Conservation (phyloP, 2,113 vertebrate genomes). For the Atractosteus spatula region DNA sequence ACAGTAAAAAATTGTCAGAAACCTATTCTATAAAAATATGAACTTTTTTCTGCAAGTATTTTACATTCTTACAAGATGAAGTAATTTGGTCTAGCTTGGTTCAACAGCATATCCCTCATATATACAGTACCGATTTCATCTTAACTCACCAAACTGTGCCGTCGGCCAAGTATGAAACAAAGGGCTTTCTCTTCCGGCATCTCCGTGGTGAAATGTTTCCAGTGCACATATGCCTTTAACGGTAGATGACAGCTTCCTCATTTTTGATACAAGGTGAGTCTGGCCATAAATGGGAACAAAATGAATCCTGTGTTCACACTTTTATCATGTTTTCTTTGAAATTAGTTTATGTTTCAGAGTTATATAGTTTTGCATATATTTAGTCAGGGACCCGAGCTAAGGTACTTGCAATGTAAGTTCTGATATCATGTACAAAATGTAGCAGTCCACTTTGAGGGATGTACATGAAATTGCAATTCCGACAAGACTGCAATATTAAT, state of each 20-base stretch:
- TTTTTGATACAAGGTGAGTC: constrained; percentile 66
- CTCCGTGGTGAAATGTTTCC: constrained; percentile 70
- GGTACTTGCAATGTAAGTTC: no score
- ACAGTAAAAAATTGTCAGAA: no score
- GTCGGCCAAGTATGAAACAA: constrained; percentile 86
- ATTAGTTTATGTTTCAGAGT: not conserved
- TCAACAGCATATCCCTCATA: no score
- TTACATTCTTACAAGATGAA: not conserved
- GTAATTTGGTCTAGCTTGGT: not conserved
- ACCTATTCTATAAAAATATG: no score
- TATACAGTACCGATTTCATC: not conserved
- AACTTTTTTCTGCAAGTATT: not conserved
- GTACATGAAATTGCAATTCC: no score
- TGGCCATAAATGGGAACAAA: constrained; percentile 21
- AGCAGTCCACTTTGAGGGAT: no score
- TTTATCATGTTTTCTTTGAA: not conserved
- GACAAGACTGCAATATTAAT: not conserved
- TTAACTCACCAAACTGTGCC: constrained; percentile 75
- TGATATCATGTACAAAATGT: no score
- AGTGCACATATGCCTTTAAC: constrained; percentile 79
- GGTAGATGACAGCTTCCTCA: constrained; percentile 78
- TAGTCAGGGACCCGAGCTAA: no score
- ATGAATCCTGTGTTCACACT: not conserved
- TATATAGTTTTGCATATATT: no score
- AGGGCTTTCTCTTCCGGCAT: constrained; percentile 42